Evolutionary conservation across 2,888 invertebrate species (phyloP), one percentile per base, ranked within the genome.

Genomic region (Argyresthia albistria): DNA sequence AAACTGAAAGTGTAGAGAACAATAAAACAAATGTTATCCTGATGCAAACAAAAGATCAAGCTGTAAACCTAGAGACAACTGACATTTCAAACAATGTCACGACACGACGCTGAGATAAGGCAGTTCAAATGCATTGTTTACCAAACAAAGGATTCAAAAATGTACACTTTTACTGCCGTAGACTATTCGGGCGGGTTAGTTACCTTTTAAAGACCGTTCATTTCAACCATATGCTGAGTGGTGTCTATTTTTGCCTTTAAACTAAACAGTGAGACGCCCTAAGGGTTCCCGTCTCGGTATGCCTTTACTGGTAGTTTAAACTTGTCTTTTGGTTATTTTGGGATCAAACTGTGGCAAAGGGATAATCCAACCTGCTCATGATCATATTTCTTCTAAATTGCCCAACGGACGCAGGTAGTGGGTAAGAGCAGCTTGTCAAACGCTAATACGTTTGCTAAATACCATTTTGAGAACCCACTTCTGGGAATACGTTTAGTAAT

Each of bases 81-180:
- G 56, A 52, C 56, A 59, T 56, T 65, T 66, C 67, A 68, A 70
- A 74, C 68, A 63, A 61, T 60, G 67, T 67, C 67, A 58, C 56
- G 12, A n/a, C 67, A 58, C 56, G 12, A n/a, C 35, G 36, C 39
- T 11, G 14, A 39, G 9, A 49, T 37, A 14, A 49, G 36, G 10
- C 36, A 57, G 46, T 54, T 58, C 70, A 76, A 80, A 80, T 79
- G 80, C 78, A 76, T 77, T 81, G 81, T 82, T 77, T 73, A 72
- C 65, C 64, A 80, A 81, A 83, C 80, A 80, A 68, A 64, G 9
- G 58, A 56, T 60, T 62, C 64, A 62, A 63, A 65, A 69, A 45
- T 48, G 49, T 49, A n/a, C 36, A 52, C 52, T 56, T 58, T 58
- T 56, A 56, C 54, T 50, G 53, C 50, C 15, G 39, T 48, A 52